These are phyloP conservation scores for Turnix velox DNA, from an alignment of 2,113 vertebrate species.

Conservation along the genomic window DNA sequence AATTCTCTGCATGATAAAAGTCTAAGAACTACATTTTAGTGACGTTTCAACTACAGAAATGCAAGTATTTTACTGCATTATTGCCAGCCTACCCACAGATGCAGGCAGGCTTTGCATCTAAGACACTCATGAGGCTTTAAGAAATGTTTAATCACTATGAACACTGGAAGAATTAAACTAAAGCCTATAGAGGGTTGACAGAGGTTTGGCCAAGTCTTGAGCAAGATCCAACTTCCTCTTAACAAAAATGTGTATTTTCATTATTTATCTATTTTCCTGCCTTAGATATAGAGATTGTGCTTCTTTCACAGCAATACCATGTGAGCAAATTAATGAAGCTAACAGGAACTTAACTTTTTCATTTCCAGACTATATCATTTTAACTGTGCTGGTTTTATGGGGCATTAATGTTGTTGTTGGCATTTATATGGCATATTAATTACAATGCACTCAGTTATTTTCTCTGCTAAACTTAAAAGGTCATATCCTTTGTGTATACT, in stretches of 20 bases:
- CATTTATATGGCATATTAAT: constrained; percentile 60
- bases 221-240: neutral
- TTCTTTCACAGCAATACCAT: neutral
- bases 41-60: neutral
- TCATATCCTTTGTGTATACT: constrained; percentile 49
- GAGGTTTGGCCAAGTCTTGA: neutral
- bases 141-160: neutral
- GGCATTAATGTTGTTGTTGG: constrained; percentile 45
- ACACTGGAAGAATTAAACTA: neutral
- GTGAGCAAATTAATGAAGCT: constrained; percentile 25
- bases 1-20: neutral
- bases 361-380: constrained; percentile 50
- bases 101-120: neutral
- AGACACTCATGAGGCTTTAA: neutral
- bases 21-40: neutral
- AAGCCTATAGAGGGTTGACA: neutral
- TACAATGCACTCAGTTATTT: constrained; percentile 41
- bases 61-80: neutral
- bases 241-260: neutral
- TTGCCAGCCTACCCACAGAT: neutral
- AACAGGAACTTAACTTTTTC: constrained; percentile 53
- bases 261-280: neutral
- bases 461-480: constrained; percentile 60
- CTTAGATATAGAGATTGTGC: neutral
- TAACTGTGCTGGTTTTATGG: constrained; percentile 49